Base-by-base conservation (phyloP, 2,797 vertebrate genomes). In the Tapirus indicus region DNA sequence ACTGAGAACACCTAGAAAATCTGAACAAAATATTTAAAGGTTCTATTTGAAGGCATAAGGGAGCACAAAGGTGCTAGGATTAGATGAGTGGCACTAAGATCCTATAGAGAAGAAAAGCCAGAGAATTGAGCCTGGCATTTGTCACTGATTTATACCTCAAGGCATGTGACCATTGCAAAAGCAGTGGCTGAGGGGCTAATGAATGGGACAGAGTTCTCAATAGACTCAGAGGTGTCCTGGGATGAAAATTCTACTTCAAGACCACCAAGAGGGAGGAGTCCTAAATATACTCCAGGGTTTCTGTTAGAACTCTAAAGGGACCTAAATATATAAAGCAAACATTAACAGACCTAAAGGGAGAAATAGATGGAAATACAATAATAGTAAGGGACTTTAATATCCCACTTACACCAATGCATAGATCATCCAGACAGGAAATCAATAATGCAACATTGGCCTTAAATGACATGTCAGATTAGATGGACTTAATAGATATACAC, bases 71-170 rank as follows among this genome's bases (percentile, higher is more conserved):
- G 32, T 88, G 4, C 8, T 56, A 54, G 18, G 27, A 79, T 82
- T 83, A 60, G 32, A 69, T 87, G 72, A 54, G 52, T 54, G 64
- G 27, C 66, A 68, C 60, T 85, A 56, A 80, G 56, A 75, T n/a
- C 29, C 60, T 90, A 62, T 25, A 44, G 52, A 92, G 83, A 95
- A 75, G 71, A 95, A 88, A 95, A 85, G 38, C 23, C 66, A 92
- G 88, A 79, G 56, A 80, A 84, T 10, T 49, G 41, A 94, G 44
- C 52, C 56, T 79, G 60, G 52, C 20, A 68, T 74, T 82, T 90
- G 52, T 27, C 41, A 7, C 27, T 58, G 29, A 71, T 54, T 87
- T 89, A 64, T 49, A 78, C 80, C 21, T n/a, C 32, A 56, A 94
- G 41, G 60, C 29, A 44, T 58, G 27, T 78, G 77, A 66, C 9